Percentiles rank a stretch among this genome's conserved stretches.
These are phyloP conservation scores for Vireo altiloquus DNA, from an alignment of 2,113 vertebrate species.

Conservation along the genomic window DNA sequence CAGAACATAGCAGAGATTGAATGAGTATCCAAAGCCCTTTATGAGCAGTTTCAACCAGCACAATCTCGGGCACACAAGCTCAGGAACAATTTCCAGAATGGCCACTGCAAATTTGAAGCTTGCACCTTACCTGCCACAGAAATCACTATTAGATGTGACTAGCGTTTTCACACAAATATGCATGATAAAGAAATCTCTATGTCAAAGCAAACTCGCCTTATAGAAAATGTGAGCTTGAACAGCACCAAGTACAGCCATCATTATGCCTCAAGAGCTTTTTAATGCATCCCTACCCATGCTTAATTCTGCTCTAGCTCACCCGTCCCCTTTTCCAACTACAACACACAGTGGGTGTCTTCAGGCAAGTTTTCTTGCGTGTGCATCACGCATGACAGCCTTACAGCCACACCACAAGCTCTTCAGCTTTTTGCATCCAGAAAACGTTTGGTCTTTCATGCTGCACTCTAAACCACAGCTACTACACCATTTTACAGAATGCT, in stretches of 20 bases:
- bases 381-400: background rate
- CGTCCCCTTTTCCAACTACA: background rate
- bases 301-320: background rate
- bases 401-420: background rate
- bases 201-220: background rate
- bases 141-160: background rate
- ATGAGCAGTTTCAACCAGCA: background rate
- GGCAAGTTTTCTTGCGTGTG: background rate
- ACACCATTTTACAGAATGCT: background rate
- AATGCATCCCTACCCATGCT: background rate
- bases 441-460: background rate
- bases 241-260: background rate
- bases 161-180: background rate
- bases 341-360: rapidly evolving
- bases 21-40: background rate
- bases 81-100: background rate
- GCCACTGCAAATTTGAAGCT: background rate
- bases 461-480: background rate
- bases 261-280: background rate
- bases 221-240: background rate
- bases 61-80: background rate
- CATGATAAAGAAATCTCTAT: background rate
- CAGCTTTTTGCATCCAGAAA: background rate
- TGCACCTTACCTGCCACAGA: background rate
- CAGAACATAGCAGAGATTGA: background rate